A percentile compares a stretch with the other conserved stretches of the same genome.
phyloP scores from a whole-genome alignment of 2,888 invertebrate species.

The Brenthis daphne region DNA sequence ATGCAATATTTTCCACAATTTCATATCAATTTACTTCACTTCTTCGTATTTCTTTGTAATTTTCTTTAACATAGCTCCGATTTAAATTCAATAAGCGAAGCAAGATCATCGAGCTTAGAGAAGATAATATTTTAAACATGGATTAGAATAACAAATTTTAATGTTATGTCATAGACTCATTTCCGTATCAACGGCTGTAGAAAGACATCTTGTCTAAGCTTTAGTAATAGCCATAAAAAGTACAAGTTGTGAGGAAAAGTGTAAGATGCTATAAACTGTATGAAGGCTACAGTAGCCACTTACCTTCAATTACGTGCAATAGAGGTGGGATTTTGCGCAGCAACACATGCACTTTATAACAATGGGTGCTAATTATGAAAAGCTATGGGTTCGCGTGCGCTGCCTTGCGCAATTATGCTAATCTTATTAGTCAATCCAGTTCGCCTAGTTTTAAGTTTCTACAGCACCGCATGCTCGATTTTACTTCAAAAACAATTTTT shows the following conservation, averaged over 20 bases:
- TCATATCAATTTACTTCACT: no score
- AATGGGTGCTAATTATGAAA: conserved; percentile 71
- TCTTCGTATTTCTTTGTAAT: no score
- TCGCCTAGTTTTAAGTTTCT: conserved; percentile 60
- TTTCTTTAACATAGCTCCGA: no score
- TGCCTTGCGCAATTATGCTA: conserved; percentile 71
- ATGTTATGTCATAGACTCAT: neutral
- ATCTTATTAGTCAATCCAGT: conserved; percentile 79
- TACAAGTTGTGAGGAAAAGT: neutral
- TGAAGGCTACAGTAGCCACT: conserved; percentile 25
- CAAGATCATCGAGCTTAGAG: no score
- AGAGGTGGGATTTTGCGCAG: conserved; percentile 36
- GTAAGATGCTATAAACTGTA: conserved; percentile 18
- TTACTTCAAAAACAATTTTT: conserved; percentile 33
- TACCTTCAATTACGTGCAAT: conserved; percentile 32
- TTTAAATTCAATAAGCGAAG: no score
- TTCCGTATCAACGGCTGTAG: neutral
- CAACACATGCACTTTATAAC: conserved; percentile 48
- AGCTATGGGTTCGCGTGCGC: conserved; percentile 71
- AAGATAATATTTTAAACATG: no score
- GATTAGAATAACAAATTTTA: no score
- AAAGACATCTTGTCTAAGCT: neutral
- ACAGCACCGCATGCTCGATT: conserved; percentile 44
- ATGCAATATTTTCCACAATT: no score
- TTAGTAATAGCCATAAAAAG: neutral